Evolutionary conservation across 2,113 vertebrate species (phyloP), one percentile per base, ranked within the genome.

Genomic region (Myotis yumanensis): DNA sequence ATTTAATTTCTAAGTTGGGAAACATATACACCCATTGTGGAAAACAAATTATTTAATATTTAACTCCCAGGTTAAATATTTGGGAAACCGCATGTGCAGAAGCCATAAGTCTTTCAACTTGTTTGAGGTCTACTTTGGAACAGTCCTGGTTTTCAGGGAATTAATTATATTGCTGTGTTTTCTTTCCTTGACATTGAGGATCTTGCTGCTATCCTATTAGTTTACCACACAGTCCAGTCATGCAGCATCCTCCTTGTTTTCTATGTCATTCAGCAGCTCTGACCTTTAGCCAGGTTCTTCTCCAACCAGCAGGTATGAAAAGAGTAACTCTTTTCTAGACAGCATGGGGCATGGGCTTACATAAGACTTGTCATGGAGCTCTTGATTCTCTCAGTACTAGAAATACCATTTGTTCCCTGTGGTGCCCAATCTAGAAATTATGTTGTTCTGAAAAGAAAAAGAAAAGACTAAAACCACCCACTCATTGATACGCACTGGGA

Each of bases 1-100:
- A 37, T 87, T 68, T 92, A 66, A 76, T 35, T 92, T 95, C 18
- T 71, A 76, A 79, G 69, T 48, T 95, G 57, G 91, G 30, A 94
- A 96, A 89, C 35, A 89, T 52, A 23, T 1, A 77, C 9, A n/a
- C 11, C 77, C 4, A 64, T 64, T 93, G 64, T 83, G 71, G 76
- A 69, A 93, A 97, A 94, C 8, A 71, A 89, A 96, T 93, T 86
- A 91, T 68, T 96, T 96, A 73, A 86, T 72, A 51, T 16, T 80
- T 79, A 71, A 94, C 4, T 66, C 30, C 3, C 15, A 91, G 52
- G 7, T 73, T 69, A 93, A 91, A 86, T 79, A 32, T 76, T 86
- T 89, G 30, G 54, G 28, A 82, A 96, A 66, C 12, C 52, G 7
- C 22, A 68, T 79, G 28, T 40, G 37, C n/a, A 72, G 28, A 82